Conservation (phyloP, 1,140 invertebrate species). For the Aphelenchoides avenae region DNA sequence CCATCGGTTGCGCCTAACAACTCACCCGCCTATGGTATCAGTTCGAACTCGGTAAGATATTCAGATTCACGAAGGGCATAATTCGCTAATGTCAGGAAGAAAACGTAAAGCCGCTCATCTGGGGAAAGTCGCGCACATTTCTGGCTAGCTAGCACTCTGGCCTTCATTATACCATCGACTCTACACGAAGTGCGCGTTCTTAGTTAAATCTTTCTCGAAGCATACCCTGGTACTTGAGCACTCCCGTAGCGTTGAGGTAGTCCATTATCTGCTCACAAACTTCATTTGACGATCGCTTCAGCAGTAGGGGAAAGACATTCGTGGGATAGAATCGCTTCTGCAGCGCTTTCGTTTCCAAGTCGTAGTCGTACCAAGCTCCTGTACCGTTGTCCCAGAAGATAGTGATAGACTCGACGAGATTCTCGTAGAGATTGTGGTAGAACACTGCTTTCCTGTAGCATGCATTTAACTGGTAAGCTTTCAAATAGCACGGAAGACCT, state of each 20-base stretch:
- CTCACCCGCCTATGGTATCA: too few species aligned
- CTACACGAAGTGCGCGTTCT: too few species aligned
- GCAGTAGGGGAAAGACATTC: constrained; percentile 79
- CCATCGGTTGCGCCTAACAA: too few species aligned
- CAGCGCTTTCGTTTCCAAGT: constrained; percentile 64
- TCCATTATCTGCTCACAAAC: constrained; percentile 64
- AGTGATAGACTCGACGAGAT: constrained; percentile 19
- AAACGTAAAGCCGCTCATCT: too few species aligned
- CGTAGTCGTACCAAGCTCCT: constrained; percentile 82
- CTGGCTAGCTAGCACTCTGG: too few species aligned
- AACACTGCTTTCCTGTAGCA: constrained; percentile 65
- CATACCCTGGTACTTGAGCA: constrained; percentile 56
- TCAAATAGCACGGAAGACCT: constrained; percentile 1
- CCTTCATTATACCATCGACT: too few species aligned
- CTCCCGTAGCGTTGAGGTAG: constrained; percentile 71
- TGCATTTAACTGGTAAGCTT: neutral
- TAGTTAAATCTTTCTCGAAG: too few species aligned
- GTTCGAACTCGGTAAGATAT: too few species aligned
- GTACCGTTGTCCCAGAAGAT: constrained; percentile 71
- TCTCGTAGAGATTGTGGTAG: constrained; percentile 8
- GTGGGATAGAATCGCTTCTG: constrained; percentile 71
- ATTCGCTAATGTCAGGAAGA: too few species aligned
- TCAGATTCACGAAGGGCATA: too few species aligned
- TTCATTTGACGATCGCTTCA: constrained; percentile 64
- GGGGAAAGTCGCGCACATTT: too few species aligned